These are phyloP conservation scores for Chroicocephalus ridibundus DNA, from an alignment of 2,113 vertebrate genomes.

Conservation along the genomic window DNA sequence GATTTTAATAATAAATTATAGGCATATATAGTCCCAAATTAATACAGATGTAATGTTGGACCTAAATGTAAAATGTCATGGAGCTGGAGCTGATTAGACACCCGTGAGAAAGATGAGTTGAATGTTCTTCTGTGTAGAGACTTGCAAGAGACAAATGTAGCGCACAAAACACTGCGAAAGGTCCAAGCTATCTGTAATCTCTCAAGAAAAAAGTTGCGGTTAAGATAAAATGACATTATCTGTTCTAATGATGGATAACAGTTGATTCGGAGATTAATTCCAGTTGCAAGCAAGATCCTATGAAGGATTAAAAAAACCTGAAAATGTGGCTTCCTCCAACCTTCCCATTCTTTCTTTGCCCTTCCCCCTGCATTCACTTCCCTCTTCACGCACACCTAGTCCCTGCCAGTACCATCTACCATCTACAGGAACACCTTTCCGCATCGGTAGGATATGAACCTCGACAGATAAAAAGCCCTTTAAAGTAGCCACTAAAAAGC, in stretches of 20 bases:
- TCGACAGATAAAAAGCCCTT: neutral
- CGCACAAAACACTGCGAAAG: neutral
- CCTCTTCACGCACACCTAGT: neutral
- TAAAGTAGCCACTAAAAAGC: neutral
- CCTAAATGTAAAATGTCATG: neutral
- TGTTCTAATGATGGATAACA: neutral
- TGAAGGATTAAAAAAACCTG: neutral
- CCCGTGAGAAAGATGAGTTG: neutral
- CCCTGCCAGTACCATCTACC: neutral
- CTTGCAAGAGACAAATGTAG: neutral
- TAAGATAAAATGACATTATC: neutral
- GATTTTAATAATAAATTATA: neutral
- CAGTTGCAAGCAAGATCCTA: neutral
- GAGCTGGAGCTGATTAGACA: neutral
- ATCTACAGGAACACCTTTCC: neutral
- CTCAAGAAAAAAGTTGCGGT: neutral
- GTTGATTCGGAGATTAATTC: neutral
- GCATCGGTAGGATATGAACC: neutral
- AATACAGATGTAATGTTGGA: neutral
- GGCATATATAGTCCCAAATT: neutral
- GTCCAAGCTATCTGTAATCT: neutral
- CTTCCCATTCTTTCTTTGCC: neutral
- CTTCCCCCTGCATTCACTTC: neutral
- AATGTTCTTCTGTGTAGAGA: neutral
- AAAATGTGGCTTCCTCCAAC: neutral